These are phyloP conservation scores for Andinoacara biseriatus DNA, from an alignment of 2,113 vertebrate species.

Conservation along the genomic window DNA sequence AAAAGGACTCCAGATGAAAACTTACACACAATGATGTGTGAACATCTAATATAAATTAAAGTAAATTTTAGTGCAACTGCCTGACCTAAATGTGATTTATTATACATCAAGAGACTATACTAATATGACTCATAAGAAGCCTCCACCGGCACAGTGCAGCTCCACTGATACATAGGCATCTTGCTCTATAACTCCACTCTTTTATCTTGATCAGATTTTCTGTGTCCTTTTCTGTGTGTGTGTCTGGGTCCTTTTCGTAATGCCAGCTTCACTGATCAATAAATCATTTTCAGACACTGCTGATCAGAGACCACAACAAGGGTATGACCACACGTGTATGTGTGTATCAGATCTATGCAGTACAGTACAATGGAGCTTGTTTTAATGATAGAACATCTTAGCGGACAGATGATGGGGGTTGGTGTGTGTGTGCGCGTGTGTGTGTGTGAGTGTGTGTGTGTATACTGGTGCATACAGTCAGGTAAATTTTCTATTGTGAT, in stretches of 20 bases:
- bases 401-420: neutral
- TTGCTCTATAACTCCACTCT: slow-evolving; percentile 1
- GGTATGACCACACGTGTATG: neutral
- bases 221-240: neutral
- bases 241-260: slow-evolving; percentile 7
- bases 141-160: neutral
- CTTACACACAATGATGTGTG: neutral
- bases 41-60: slow-evolving; percentile 21
- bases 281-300: slow-evolving; percentile 34
- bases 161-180: neutral
- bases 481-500: neutral
- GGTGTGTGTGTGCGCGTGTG: neutral
- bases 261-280: slow-evolving; percentile 31
- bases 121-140: slow-evolving; percentile 7
- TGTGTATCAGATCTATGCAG: neutral
- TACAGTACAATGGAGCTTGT: slow-evolving; percentile 23
- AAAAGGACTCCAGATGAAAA: neutral
- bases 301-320: slow-evolving; percentile 12
- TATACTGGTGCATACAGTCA: neutral
- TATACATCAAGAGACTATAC: slow-evolving; percentile 15
- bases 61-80: slow-evolving; percentile 12
- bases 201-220: slow-evolving; percentile 10
- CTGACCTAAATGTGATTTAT: slow-evolving; percentile 34
- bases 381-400: slow-evolving; percentile 26
- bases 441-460: neutral